Evolutionary conservation across 2,888 invertebrate species (phyloP).

Genomic region (Podotricha telesiphe): DNA sequence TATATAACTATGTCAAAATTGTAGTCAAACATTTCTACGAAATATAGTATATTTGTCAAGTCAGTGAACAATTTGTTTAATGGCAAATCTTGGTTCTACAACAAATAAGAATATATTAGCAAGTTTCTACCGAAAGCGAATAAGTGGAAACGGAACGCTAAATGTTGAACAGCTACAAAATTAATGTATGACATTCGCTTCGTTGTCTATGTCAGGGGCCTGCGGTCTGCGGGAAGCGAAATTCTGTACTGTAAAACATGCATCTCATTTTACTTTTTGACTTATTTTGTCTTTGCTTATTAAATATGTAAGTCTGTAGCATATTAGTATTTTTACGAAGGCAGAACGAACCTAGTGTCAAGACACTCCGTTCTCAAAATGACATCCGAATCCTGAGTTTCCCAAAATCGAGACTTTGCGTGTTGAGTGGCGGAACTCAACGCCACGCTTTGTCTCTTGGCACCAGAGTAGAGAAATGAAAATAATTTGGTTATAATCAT

Average conservation of each 20-base stretch:
- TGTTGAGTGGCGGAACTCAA: too few relatives aligned
- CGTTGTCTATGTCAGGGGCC: conserved; percentile 28
- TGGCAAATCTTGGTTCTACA: neutral
- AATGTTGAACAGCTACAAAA: conserved; percentile 25
- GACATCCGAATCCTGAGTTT: too few relatives aligned
- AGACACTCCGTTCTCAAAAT: too few relatives aligned
- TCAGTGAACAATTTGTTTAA: neutral
- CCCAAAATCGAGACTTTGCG: too few relatives aligned
- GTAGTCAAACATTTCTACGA: too few relatives aligned
- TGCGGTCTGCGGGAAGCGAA: conserved; percentile 28
- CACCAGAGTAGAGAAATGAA: too few relatives aligned
- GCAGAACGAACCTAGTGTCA: too few relatives aligned
- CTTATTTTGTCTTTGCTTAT: neutral
- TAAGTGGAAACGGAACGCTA: conserved; percentile 10
- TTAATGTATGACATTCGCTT: conserved; percentile 30
- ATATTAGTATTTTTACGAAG: too few relatives aligned
- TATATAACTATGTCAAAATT: too few relatives aligned
- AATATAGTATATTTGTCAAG: neutral
- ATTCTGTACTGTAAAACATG: conserved; percentile 13
- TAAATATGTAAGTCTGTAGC: too few relatives aligned
- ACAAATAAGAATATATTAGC: conserved; percentile 16
- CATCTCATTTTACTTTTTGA: conserved; percentile 3
- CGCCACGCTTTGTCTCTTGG: too few relatives aligned
- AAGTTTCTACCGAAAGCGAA: conserved; percentile 9
- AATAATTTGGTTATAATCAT: too few relatives aligned